Conservation (phyloP, 2,113 vertebrate species). For the Larimichthys polyactis region DNA sequence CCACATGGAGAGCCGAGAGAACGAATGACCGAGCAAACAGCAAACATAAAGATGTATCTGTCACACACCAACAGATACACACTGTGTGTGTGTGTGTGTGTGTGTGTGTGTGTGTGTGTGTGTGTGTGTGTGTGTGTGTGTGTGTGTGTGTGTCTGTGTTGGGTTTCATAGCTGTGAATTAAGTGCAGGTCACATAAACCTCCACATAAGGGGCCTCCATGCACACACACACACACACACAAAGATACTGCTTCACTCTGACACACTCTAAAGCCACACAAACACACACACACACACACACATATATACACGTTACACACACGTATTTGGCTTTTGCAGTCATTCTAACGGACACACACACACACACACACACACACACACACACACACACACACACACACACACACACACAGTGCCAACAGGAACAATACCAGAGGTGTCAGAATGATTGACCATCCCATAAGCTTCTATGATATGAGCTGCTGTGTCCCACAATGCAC, state of each 20-base stretch:
- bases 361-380: background rate
- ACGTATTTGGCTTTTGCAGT: background rate
- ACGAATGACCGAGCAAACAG: no score
- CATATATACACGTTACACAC: constrained; percentile 16
- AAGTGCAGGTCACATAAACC: background rate
- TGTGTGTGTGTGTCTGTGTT: background rate
- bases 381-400: constrained; percentile 18
- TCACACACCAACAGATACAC: background rate
- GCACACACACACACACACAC: background rate
- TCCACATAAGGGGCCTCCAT: background rate
- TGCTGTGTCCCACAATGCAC: constrained; percentile 47
- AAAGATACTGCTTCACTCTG: background rate
- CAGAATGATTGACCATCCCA: constrained; percentile 68
- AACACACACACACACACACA: background rate
- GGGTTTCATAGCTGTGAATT: background rate
- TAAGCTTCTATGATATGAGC: constrained; percentile 41
- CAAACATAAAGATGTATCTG: no score
- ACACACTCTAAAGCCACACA: background rate
- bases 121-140: constrained; percentile 1
- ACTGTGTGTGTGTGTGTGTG: constrained; percentile 5
- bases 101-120: background rate
- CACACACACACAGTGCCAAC: constrained; percentile 8
- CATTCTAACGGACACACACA: background rate
- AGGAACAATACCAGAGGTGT: constrained; percentile 45
- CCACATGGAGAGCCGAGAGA: no score